phyloP scores from a whole-genome alignment of 2,113 vertebrate genomes.

The Varanus komodoensis region DNA sequence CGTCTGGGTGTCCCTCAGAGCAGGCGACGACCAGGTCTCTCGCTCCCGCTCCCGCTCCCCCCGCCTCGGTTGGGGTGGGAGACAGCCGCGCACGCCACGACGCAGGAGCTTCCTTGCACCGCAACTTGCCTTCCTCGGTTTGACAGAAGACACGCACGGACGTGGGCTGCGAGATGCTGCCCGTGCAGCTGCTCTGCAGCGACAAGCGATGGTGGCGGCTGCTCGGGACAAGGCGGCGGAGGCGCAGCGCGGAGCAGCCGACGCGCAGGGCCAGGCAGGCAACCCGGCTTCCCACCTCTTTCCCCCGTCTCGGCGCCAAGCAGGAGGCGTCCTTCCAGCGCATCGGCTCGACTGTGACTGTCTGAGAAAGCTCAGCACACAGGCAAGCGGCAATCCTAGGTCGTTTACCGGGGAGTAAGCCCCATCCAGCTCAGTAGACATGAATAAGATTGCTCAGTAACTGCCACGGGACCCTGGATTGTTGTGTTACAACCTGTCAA shows the following conservation, averaged over 20 bases:
- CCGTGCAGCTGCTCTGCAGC: neutral
- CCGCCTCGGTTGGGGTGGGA: slow-evolving; percentile 54
- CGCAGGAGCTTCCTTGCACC: slow-evolving; percentile 79
- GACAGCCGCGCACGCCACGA: slow-evolving; percentile 66
- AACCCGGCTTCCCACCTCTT: neutral
- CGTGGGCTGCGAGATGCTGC: neutral
- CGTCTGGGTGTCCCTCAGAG: slow-evolving; percentile 85
- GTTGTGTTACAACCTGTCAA: neutral
- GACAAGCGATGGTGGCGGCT: neutral
- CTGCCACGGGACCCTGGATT: neutral
- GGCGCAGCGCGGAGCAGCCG: neutral
- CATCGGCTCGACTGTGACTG: neutral
- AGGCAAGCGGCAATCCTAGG: neutral
- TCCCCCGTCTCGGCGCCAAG: neutral
- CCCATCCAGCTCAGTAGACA: too few relatives aligned
- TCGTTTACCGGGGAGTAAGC: too few relatives aligned
- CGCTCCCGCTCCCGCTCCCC: neutral
- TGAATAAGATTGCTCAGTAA: too few relatives aligned
- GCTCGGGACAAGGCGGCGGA: neutral
- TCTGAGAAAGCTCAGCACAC: neutral
- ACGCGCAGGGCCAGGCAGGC: neutral
- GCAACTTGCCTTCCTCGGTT: slow-evolving; percentile 81
- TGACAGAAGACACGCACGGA: slow-evolving; percentile 51
- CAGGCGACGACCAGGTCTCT: slow-evolving; percentile 75
- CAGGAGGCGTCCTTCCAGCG: neutral